Evolutionary conservation across 1,140 invertebrate genomes (phyloP), one percentile per base, ranked within the genome.

Genomic region (Tachypleus tridentatus): DNA sequence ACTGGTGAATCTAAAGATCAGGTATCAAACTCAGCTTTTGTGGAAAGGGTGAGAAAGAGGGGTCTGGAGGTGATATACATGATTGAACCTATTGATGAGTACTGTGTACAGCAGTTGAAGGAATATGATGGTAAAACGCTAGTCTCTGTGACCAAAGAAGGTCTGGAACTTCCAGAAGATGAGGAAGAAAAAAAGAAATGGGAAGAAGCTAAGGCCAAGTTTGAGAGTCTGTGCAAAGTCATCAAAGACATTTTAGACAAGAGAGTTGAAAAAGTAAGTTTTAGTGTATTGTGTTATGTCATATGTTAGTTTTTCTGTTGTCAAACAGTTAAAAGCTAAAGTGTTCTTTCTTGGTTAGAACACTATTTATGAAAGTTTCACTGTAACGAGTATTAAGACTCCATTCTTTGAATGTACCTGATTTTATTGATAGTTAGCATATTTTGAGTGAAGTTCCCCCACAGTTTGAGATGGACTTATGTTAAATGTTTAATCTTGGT

Each of bases 41-140:
- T 99, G 67, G 97, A 99, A 79, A 82, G 92, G 64, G 91, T 99
- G 0, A 93, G 91, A 84, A 98, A 96, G 75, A 87, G 94, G 75
- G 96, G 95, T 59, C 96, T 93, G 74, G 97, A 99, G 79, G 94
- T 98, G 4, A 83, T 99, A 9, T 98, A 98, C 84, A 98, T 99
- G 95, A 89, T 88, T 9, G 96, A 99, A 76, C 95, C 97, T 50
- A 98, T 99, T 72, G 97, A 98, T 81, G 96, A 99, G 77, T 99
- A 98, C 76, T 93, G 95, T 72, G 92, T 97, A 4, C 95, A 98
- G 78, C 93, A 98, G 77, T 81, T 99, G 80, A 98, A 94, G 78
- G 94, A 99, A 77, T 98, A 90, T 74, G 93, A 99, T 73, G 96
- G 94, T 66, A 98, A 97, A 77, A 87, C 87, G 69, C 79, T 99